Base-by-base conservation (phyloP, 2,888 invertebrate species). In the Agrotis ipsilon region DNA sequence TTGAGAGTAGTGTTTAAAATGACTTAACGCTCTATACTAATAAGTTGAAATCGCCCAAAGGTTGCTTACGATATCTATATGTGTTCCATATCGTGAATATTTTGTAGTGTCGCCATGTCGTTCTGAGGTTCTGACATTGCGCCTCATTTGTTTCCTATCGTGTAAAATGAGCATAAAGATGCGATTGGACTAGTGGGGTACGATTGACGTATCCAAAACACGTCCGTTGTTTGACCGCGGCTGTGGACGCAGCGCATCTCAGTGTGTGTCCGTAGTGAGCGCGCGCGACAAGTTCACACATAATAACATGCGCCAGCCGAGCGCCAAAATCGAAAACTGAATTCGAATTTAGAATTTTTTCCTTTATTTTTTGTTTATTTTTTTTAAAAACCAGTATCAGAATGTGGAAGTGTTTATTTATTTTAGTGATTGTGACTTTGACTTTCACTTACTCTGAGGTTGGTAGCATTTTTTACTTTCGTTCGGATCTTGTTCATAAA, bases 361-460 rank as follows among this genome's bases (percentile, higher is more conserved):
- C 78, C 59, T 76, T 82, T 64, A 66, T 85, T 83, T 83, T 86
- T 88, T 81, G 85, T 87, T 85, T 76, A 85, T 84, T 88, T 84
- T 88, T 85, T 83, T 82, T 79, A 82, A 86, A 88, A 86, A 88
- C 80, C 86, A 89, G 80, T 85, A 78, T 82, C 89, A 92, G 84
- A 84, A 96, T 95, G 95, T 93, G 92, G 91, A 94, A 93, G 93
- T 93, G 92, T 85, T 87, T 89, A 87, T 90, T 92, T 82, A 85
- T 93, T 86, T 90, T 95, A 80, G 91, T 95, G 92, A 77, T 91
- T 84, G 90, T 92, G 84, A 86, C 88, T 71, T 84, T 91, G 83
- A 92, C 93, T 93, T 93, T 94, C 91, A 91, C 92, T 89, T 86
- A 81, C 85, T 88, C 92, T 54, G 90, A 94, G 94, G 95, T 95